Percentiles rank a stretch among this genome's conserved stretches.
These are phyloP conservation scores for Nesogale talazaci DNA, from an alignment of 2,113 vertebrate genomes.

Conservation along the genomic window DNA sequence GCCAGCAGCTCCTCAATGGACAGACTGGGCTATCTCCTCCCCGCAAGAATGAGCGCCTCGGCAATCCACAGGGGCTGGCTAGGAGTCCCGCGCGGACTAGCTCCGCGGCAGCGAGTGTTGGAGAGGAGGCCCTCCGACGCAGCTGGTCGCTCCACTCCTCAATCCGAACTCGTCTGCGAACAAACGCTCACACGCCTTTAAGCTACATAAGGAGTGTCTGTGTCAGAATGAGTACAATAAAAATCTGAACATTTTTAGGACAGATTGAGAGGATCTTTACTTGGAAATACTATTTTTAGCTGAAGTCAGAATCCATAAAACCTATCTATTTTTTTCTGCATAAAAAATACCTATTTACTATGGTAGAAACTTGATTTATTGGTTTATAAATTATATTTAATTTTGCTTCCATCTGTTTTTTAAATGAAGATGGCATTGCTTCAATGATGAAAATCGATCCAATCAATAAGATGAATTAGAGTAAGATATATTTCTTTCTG, in stretches of 20 bases:
- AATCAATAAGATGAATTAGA: not conserved
- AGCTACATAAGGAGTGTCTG: not conserved
- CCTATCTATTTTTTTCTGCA: too few species aligned
- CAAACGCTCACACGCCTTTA: not conserved
- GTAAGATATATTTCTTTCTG: too few species aligned
- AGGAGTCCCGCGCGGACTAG: too few species aligned
- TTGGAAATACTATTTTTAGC: not conserved
- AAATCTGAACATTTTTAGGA: not conserved
- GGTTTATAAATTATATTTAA: slow-evolving; percentile 12
- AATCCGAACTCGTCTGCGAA: not conserved
- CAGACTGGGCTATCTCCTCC: too few species aligned
- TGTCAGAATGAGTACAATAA: not conserved
- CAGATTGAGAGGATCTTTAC: not conserved
- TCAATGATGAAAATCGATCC: slow-evolving; percentile 18
- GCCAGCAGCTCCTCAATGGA: too few species aligned
- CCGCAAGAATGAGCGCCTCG: not conserved
- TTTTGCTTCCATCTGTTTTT: slow-evolving; percentile 44
- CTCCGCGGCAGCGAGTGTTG: too few species aligned
- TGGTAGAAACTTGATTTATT: not conserved
- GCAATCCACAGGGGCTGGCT: too few species aligned
- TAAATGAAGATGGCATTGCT: slow-evolving; percentile 23
- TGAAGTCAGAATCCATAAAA: not conserved
- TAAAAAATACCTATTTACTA: slow-evolving; percentile 35
- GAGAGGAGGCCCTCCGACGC: too few species aligned
- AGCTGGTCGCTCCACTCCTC: too few species aligned